phyloP scores from a whole-genome alignment of 2,797 vertebrate species.

The Poecile montanus region DNA sequence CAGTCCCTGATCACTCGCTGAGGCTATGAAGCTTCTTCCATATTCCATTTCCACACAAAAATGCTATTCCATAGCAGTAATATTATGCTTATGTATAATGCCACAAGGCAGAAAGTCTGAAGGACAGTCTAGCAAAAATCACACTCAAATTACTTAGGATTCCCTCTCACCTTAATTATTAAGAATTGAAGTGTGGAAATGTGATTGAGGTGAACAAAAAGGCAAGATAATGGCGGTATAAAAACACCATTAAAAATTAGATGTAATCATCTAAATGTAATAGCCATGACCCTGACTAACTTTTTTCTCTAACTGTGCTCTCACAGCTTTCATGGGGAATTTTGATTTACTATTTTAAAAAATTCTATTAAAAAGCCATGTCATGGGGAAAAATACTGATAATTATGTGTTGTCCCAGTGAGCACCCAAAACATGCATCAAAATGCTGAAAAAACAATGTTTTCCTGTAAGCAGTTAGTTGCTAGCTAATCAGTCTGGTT shows the following conservation, averaged over 20 bases:
- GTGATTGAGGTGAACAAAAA: background rate
- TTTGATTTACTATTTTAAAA: background rate
- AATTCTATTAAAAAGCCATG: background rate
- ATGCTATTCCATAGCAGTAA: background rate
- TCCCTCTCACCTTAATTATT: background rate
- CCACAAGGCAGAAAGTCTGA: background rate
- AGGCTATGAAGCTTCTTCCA: background rate
- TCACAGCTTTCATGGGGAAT: background rate
- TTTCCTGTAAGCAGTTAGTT: background rate
- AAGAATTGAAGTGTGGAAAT: background rate
- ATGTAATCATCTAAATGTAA: background rate
- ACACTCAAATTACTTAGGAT: background rate
- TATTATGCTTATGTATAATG: background rate
- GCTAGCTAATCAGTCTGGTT: background rate
- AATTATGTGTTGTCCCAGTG: background rate
- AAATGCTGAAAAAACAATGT: background rate
- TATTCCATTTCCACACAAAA: background rate
- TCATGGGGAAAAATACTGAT: background rate
- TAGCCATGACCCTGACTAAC: background rate
- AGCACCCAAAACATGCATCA: background rate
- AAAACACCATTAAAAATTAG: background rate
- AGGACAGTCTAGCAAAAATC: background rate
- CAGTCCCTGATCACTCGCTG: accelerated
- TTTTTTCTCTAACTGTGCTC: background rate
- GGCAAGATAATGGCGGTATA: background rate